A percentile compares a stretch with the other conserved stretches of the same genome.
Conservation (phyloP, 2,797 vertebrate species). For the Toxotes lorentzi region DNA sequence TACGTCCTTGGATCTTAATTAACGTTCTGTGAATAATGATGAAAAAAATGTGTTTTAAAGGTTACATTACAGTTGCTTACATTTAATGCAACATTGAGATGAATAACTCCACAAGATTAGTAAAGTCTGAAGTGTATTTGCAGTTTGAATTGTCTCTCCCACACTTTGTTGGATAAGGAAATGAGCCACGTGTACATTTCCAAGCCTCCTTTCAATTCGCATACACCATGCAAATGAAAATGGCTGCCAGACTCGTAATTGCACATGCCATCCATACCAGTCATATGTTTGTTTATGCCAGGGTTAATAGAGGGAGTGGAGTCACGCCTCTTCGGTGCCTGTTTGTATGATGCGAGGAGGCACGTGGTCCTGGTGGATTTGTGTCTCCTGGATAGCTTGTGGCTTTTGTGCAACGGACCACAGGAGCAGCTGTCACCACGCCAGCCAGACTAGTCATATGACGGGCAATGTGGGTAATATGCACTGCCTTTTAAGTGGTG, state of each 20-base stretch:
- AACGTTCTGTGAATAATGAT: slow-evolving; percentile 13
- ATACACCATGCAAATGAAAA: neutral
- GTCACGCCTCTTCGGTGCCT: slow-evolving; percentile 25
- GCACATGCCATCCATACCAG: slow-evolving; percentile 49
- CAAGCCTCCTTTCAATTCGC: neutral
- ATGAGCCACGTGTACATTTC: neutral
- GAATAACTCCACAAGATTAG: too few species aligned
- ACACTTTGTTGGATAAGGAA: neutral
- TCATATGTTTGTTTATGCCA: slow-evolving; percentile 53
- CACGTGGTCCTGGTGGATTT: slow-evolving; percentile 30
- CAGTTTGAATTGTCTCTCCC: too few species aligned
- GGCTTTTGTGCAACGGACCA: slow-evolving; percentile 48
- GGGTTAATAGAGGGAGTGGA: slow-evolving; percentile 36
- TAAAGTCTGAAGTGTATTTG: neutral
- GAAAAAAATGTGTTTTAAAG: neutral
- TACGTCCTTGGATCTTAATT: slow-evolving; percentile 15
- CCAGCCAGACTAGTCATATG: slow-evolving; percentile 40
- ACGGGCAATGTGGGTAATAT: neutral
- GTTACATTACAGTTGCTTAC: neutral
- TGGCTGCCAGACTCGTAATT: slow-evolving; percentile 51
- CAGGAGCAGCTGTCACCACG: slow-evolving; percentile 44
- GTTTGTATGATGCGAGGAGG: slow-evolving; percentile 2
- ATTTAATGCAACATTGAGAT: neutral
- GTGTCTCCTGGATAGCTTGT: slow-evolving; percentile 32
- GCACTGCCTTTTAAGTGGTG: neutral